Base-by-base conservation (phyloP, 2,888 invertebrate species). In the Thalpophila matura region DNA sequence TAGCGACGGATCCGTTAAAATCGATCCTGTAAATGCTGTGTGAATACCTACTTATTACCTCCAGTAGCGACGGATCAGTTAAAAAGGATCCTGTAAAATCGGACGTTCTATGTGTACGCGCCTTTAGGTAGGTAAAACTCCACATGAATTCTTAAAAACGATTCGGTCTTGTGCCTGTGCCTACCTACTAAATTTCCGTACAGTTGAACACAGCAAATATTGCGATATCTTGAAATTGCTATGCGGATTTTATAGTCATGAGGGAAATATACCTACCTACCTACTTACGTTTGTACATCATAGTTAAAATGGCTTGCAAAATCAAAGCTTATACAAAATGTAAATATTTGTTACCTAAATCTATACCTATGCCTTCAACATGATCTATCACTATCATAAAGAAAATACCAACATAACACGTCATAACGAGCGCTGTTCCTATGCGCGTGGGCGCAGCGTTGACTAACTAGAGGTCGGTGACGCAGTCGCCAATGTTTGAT, bases 401-500 rank as follows among this genome's bases (percentile, higher is more conserved):
- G 14, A 43, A 33, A 16, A 16, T 35, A 18, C 10, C 12, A 60
- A 33, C 18, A n/a, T n/a, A n/a, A n/a, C n/a, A n/a, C n/a, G n/a
- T n/a, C n/a, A n/a, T n/a, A n/a, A n/a, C n/a, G 24, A 29, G 10
- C 42, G 33, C 16, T 46, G 61, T 67, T 61, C 12, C 42, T 57
- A 67, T 49, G 51, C 54, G 70, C 67, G 64, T 65, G 58, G 54
- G 42, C 61, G 59, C 56, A 49, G 22, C 63, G 68, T 59, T 72
- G 74, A 68, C 74, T 68, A 76, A 60, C 74, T 61, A 69, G 62
- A 60, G 54, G 46, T 43, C 63, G 64, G 64, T 75, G 80, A 80
- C 82, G 80, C 72, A 63, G 73, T 63, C 71, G 82, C 75, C 79
- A 83, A 75, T 77, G 79, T 76, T 74, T 78, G 84, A 74, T 84